Percentiles rank a stretch among this genome's conserved stretches.
phyloP scores from a whole-genome alignment of 2,113 vertebrate genomes.

The Neodontobutis hainanensis region DNA sequence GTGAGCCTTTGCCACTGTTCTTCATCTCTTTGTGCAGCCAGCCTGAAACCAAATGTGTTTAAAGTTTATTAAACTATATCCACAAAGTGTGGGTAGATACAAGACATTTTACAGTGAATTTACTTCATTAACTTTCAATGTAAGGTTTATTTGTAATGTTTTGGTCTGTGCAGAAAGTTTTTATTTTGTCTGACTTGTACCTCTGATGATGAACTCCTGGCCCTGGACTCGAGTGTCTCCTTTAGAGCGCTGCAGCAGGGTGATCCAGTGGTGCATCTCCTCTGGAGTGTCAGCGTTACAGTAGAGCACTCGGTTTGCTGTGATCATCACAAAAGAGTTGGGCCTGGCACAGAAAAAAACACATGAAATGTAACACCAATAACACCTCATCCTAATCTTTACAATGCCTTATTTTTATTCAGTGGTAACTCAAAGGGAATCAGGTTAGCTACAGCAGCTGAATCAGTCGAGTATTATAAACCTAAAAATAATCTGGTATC shows the following conservation, averaged over 20 bases:
- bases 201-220: constrained; percentile 96
- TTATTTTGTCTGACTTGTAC: constrained; percentile 58
- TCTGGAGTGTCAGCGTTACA: constrained; percentile 95
- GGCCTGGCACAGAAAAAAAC: constrained; percentile 73
- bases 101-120: too few species aligned
- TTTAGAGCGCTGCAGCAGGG: constrained; percentile 93
- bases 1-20: constrained; percentile 84
- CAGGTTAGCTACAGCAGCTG: too few species aligned
- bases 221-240: constrained; percentile 95
- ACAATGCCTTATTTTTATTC: too few species aligned
- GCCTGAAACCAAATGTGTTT: constrained; percentile 70
- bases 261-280: constrained; percentile 99
- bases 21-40: constrained; percentile 97
- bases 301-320: constrained; percentile 94
- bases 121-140: too few species aligned
- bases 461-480: too few species aligned
- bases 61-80: too few species aligned
- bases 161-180: neutral
- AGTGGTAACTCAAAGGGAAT: too few species aligned
- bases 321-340: constrained; percentile 97
- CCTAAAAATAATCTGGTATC: too few species aligned
- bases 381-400: too few species aligned
- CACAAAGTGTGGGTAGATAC: too few species aligned
- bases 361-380: too few species aligned
- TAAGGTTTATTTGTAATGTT: too few species aligned